Percentiles rank a stretch among this genome's conserved stretches.
Conservation (phyloP, 2,113 vertebrate genomes). For the Rhinopomastus cyanomelas region DNA sequence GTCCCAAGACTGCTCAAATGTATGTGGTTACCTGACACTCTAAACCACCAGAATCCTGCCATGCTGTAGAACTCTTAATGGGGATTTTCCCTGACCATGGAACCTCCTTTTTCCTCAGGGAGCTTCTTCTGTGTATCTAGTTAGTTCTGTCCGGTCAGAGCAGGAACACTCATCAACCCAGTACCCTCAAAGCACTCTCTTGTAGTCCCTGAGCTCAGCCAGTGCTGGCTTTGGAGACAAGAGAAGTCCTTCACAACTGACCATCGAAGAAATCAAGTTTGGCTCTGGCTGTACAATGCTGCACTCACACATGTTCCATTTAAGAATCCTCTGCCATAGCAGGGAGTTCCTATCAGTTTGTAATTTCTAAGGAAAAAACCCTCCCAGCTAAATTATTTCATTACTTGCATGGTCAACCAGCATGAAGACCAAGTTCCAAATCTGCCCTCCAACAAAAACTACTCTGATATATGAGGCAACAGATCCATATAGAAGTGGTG, state of each 20-base stretch:
- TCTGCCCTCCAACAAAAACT: neutral
- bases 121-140: neutral
- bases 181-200: neutral
- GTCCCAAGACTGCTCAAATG: neutral
- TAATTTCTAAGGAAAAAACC: neutral
- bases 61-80: accelerated
- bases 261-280: neutral
- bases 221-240: neutral
- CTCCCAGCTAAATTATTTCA: neutral
- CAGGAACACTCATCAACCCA: neutral
- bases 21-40: accelerated
- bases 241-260: neutral
- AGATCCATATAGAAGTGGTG: neutral
- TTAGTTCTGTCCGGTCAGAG: neutral
- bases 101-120: neutral
- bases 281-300: neutral
- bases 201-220: neutral
- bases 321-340: neutral
- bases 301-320: neutral
- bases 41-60: neutral
- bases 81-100: neutral
- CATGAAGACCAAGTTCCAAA: neutral
- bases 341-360: neutral
- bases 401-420: neutral
- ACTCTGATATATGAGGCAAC: neutral